Percentiles rank a stretch among this genome's conserved stretches.
Conservation (phyloP, 2,888 invertebrate genomes). For the Meghimatium bilineatum region DNA sequence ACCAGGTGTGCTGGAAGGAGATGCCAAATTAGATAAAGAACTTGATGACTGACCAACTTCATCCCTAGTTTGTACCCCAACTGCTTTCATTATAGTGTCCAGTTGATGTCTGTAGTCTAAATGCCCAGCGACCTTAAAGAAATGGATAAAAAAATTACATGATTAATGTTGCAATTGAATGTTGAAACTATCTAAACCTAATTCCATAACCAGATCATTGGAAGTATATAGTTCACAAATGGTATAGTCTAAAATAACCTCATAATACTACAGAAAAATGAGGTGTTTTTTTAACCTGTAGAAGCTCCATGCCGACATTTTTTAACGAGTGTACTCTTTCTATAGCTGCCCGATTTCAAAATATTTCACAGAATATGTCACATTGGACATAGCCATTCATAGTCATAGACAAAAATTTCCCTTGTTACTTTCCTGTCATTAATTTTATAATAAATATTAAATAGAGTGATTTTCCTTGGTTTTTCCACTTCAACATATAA, state of each 20-base stretch:
- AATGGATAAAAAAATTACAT: background rate
- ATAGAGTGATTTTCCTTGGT: no score
- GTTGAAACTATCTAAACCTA: background rate
- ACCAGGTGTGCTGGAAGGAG: background rate
- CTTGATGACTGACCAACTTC: constrained; percentile 45
- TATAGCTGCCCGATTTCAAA: no score
- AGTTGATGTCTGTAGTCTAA: constrained; percentile 81
- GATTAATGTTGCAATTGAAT: background rate
- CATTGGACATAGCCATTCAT: no score
- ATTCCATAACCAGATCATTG: background rate
- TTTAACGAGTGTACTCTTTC: no score
- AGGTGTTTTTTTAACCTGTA: no score
- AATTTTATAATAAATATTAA: no score
- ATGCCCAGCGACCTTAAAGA: constrained; percentile 79
- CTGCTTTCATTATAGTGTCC: constrained; percentile 79
- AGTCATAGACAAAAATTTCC: no score
- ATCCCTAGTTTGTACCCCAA: constrained; percentile 75
- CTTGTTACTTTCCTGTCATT: no score
- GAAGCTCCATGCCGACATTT: no score
- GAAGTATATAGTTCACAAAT: background rate
- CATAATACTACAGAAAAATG: no score
- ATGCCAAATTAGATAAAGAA: constrained; percentile 13
- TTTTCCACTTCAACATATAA: no score
- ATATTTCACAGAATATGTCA: no score
- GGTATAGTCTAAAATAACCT: background rate